phyloP scores from a whole-genome alignment of 2,888 invertebrate genomes.

The Ptilodon capucinus region DNA sequence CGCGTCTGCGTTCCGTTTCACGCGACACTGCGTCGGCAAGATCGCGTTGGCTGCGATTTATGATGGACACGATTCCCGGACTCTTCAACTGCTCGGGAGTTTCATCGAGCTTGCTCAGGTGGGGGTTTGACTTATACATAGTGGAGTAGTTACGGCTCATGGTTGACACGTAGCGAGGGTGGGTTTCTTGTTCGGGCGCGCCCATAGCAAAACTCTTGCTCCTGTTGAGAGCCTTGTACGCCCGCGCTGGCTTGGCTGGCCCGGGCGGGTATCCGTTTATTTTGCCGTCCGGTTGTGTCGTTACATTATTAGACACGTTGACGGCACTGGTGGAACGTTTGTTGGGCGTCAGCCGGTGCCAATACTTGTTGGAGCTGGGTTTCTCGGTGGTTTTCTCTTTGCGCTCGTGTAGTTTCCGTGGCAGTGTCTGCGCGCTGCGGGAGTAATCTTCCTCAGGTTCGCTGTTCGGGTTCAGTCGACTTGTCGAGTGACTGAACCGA shows the following conservation, averaged over 20 bases:
- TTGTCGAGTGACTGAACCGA: conserved; percentile 91
- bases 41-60: conserved; percentile 92
- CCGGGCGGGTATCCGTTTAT: conserved; percentile 80
- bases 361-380: conserved; percentile 70
- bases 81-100: conserved; percentile 89
- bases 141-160: conserved; percentile 78
- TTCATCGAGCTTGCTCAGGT: conserved; percentile 87
- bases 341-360: conserved; percentile 78
- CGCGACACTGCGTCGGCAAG: conserved; percentile 84
- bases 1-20: conserved; percentile 77
- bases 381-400: conserved; percentile 73
- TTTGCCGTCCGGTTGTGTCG: conserved; percentile 61
- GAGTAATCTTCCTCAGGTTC: conserved; percentile 77
- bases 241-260: conserved; percentile 90
- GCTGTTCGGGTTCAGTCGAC: conserved; percentile 85
- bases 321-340: conserved; percentile 84
- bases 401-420: conserved; percentile 84
- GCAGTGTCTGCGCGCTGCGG: conserved; percentile 89
- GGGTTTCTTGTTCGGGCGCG: conserved; percentile 80
- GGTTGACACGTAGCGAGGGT: conserved; percentile 71
- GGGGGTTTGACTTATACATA: conserved; percentile 91
- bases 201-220: conserved; percentile 95
- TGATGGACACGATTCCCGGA: conserved; percentile 93
- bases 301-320: conserved; percentile 83
- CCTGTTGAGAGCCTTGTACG: conserved; percentile 89